These are phyloP conservation scores for Myotis lucifugus DNA, from an alignment of 2,113 vertebrate genomes.

Conservation along the genomic window DNA sequence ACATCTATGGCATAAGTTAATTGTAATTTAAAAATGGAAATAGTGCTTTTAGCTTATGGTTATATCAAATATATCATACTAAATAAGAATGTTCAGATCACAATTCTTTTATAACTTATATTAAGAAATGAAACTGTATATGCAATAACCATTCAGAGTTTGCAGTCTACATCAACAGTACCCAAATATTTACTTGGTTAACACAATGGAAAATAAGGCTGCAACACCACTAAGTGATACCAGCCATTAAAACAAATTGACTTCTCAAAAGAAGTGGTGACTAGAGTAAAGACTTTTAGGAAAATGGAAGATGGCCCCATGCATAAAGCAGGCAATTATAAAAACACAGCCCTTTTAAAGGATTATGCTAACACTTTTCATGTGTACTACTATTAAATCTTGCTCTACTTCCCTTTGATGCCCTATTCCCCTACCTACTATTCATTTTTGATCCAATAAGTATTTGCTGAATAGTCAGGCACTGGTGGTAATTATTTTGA, in stretches of 20 bases:
- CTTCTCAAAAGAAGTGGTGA: conserved; percentile 9
- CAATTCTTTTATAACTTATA: not conserved
- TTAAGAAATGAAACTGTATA: conserved; percentile 39
- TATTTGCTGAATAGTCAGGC: conserved; percentile 18
- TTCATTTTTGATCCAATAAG: conserved; percentile 33
- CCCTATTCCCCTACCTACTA: not conserved
- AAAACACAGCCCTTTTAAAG: conserved; percentile 16
- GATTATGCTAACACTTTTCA: not conserved
- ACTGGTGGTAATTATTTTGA: conserved; percentile 20
- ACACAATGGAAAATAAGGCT: conserved; percentile 27
- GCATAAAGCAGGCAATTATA: not conserved
- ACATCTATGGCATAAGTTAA: not conserved
- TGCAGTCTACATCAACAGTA: not conserved
- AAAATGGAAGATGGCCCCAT: not conserved
- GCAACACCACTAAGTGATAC: conserved; percentile 35
- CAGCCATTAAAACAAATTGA: conserved; percentile 48
- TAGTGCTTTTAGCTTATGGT: not conserved
- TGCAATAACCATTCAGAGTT: not conserved
- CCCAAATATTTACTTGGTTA: conserved; percentile 39
- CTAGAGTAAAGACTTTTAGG: not conserved
- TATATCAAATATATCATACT: not conserved
- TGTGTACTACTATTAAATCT: not conserved
- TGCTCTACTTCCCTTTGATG: not conserved
- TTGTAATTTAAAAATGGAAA: conserved; percentile 10
- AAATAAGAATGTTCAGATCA: conserved; percentile 37